phyloP scores from a whole-genome alignment of 2,888 invertebrate species.

The Pecten maximus region DNA sequence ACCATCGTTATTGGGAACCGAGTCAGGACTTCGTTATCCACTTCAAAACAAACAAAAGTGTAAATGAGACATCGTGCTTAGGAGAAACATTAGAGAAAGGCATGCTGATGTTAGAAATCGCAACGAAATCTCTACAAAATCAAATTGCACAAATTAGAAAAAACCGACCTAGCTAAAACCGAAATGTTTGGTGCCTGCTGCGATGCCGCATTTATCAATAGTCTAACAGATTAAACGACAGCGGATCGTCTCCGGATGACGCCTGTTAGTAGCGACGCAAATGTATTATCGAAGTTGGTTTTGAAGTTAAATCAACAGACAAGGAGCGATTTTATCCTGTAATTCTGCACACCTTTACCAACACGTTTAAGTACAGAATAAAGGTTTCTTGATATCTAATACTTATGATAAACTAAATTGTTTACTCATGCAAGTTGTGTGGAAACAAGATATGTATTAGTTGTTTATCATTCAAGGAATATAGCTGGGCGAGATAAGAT shows the following conservation, averaged over 20 bases:
- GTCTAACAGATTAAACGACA: conserved; percentile 29
- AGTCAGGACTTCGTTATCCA: background rate
- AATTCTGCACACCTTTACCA: background rate
- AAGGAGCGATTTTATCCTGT: background rate
- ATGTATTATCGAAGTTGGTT: background rate
- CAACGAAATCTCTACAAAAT: conserved; percentile 12
- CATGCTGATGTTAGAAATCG: background rate
- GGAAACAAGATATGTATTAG: no score
- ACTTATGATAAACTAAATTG: background rate
- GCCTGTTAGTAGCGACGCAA: background rate
- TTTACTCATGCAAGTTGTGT: no score
- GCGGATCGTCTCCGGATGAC: background rate
- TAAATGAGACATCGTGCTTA: background rate
- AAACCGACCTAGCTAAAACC: background rate
- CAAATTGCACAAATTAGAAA: conserved; percentile 15
- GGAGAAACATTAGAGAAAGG: background rate
- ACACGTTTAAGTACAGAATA: background rate
- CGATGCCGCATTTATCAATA: background rate
- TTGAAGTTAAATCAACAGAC: background rate
- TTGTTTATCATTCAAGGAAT: no score
- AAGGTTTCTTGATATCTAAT: background rate
- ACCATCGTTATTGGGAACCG: background rate
- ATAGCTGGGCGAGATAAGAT: no score
- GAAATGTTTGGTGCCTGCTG: conserved; percentile 20
- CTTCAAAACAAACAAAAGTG: conserved; percentile 6